Conservation (phyloP, 2,113 vertebrate species). For the Falcunculus frontatus region DNA sequence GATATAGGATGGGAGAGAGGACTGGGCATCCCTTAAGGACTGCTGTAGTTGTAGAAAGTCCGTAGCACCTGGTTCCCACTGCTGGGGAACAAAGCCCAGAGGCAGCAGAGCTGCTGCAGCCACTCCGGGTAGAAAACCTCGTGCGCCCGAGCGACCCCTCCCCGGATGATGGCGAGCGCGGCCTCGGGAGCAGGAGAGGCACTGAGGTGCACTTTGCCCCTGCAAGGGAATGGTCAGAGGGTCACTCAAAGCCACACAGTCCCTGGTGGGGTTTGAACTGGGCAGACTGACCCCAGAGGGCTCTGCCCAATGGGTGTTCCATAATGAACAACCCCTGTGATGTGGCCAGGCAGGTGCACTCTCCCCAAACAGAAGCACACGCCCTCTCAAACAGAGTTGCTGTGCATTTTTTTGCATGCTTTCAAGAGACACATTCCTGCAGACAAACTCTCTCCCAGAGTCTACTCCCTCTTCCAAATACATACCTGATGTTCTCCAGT, state of each 20-base stretch:
- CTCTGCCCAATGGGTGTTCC: not conserved
- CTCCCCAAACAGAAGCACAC: not conserved
- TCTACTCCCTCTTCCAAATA: not conserved
- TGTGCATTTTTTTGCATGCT: not conserved
- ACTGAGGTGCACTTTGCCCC: constrained; percentile 52
- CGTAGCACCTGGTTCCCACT: constrained; percentile 52
- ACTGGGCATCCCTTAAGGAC: not conserved
- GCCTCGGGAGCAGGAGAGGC: constrained; percentile 77
- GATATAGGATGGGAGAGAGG: not conserved
- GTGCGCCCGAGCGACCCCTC: constrained; percentile 56
- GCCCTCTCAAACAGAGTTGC: rapidly evolving
- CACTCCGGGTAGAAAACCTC: constrained; percentile 81
- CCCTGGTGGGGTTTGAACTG: not conserved
- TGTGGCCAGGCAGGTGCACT: not conserved
- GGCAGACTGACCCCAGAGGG: not conserved
- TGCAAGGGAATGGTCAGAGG: not conserved
- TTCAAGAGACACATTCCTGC: not conserved
- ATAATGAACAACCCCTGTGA: not conserved
- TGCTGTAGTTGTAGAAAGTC: constrained; percentile 66
- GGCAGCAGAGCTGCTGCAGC: constrained; percentile 18
- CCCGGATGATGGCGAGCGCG: constrained; percentile 76
- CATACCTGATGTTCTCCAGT: constrained; percentile 74
- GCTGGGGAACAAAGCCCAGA: constrained; percentile 72
- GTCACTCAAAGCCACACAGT: not conserved
- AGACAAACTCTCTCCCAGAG: not conserved